Conservation (phyloP, 1,140 invertebrate genomes). For the Euura saliciscinereae region DNA sequence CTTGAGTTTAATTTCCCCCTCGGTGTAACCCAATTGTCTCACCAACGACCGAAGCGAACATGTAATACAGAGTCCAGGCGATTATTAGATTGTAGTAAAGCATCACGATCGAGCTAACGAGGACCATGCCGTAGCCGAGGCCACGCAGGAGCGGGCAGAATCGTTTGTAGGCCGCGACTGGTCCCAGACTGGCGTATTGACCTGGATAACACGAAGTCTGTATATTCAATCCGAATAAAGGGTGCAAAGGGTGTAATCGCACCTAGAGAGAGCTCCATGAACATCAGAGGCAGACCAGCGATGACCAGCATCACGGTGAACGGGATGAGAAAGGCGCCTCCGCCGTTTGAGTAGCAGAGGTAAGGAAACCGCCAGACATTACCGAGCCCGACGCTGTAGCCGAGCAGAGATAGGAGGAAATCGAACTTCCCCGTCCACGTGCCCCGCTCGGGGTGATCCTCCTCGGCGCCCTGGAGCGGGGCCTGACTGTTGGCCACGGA, state of each 20-base stretch:
- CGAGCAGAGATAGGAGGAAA: constrained; percentile 80
- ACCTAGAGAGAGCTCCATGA: constrained; percentile 82
- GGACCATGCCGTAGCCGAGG: constrained; percentile 83
- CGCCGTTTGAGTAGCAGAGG: constrained; percentile 80
- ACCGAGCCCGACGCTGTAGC: constrained; percentile 85
- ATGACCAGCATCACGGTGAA: constrained; percentile 86
- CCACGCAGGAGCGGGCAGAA: constrained; percentile 75
- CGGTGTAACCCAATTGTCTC: constrained; percentile 48
- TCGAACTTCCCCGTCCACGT: constrained; percentile 84
- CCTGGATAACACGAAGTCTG: constrained; percentile 43
- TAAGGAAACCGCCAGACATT: constrained; percentile 87
- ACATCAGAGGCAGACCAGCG: constrained; percentile 85
- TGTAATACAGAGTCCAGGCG: constrained; percentile 84
- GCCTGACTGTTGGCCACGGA: constrained; percentile 62
- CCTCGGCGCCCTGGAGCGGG: constrained; percentile 52
- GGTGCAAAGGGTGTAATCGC: constrained; percentile 12
- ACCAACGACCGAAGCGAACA: constrained; percentile 75
- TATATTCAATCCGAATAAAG: neutral
- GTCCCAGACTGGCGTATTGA: constrained; percentile 75
- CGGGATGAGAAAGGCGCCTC: constrained; percentile 82
- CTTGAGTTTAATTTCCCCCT: no score
- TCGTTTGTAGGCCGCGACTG: constrained; percentile 72
- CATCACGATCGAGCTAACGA: constrained; percentile 83
- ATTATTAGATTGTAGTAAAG: constrained; percentile 87
- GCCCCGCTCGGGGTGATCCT: constrained; percentile 68